phyloP scores from a whole-genome alignment of 2,888 invertebrate species.

The Caprella mutica region DNA sequence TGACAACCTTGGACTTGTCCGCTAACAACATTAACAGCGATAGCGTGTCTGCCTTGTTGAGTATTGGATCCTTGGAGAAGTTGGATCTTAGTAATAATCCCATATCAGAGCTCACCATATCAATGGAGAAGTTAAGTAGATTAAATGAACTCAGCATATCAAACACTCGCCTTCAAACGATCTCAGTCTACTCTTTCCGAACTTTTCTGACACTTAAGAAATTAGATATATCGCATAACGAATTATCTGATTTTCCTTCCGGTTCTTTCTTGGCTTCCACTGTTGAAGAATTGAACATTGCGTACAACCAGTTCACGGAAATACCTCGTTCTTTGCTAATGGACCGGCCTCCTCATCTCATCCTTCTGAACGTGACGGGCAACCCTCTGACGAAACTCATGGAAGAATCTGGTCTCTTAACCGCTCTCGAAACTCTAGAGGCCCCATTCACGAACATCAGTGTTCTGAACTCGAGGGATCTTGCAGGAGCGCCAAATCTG shows the following conservation, averaged over 20 bases:
- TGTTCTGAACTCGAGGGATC: conserved; percentile 67
- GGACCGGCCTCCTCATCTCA: conserved; percentile 57
- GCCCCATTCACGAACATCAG: conserved; percentile 59
- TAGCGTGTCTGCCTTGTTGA: conserved; percentile 35
- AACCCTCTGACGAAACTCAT: conserved; percentile 53
- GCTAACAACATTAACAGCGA: conserved; percentile 36
- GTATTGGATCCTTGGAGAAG: conserved; percentile 34
- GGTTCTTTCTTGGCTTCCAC: conserved; percentile 30
- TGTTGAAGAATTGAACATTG: conserved; percentile 36
- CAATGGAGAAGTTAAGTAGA: conserved; percentile 15
- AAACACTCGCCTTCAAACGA: conserved; percentile 16
- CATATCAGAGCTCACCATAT: conserved; percentile 14
- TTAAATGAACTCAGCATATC: conserved; percentile 22
- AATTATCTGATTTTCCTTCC: conserved; percentile 29
- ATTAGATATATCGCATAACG: conserved; percentile 33
- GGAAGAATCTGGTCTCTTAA: conserved; percentile 21
- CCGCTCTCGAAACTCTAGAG: conserved; percentile 21
- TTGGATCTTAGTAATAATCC: conserved; percentile 28
- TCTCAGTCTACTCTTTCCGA: conserved; percentile 20
- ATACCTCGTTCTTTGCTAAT: conserved; percentile 48
- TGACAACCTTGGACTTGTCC: conserved; percentile 37
- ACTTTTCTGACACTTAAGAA: conserved; percentile 14
- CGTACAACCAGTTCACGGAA: conserved; percentile 36
- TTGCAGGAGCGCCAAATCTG: conserved; percentile 61
- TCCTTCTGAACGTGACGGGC: conserved; percentile 66